Conservation (phyloP, 2,888 invertebrate species). For the Cosmorhoe ocellata region DNA sequence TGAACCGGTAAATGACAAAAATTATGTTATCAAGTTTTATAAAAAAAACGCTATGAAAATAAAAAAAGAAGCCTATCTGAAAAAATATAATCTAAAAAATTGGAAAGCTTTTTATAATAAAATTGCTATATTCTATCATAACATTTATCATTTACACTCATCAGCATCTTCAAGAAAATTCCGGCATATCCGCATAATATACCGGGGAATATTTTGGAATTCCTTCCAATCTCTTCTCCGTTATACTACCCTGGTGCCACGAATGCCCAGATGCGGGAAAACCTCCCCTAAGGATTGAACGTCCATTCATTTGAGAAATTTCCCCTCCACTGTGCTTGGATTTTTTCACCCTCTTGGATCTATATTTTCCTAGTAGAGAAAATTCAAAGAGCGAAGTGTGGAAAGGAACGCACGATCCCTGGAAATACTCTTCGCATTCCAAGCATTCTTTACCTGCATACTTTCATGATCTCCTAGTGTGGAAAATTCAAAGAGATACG, state of each 20-base stretch:
- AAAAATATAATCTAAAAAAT: too few relatives aligned
- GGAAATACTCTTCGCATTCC: conserved; percentile 53
- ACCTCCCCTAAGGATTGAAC: conserved; percentile 67
- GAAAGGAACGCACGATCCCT: conserved; percentile 25
- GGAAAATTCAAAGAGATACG: conserved; percentile 78
- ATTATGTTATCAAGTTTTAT: too few relatives aligned
- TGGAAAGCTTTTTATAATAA: too few relatives aligned
- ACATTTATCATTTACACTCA: too few relatives aligned
- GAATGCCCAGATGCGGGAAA: conserved; percentile 81
- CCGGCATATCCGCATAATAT: too few relatives aligned
- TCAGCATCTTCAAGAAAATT: too few relatives aligned
- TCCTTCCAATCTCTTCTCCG: conserved; percentile 40
- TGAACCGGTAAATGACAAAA: too few relatives aligned
- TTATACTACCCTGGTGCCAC: conserved; percentile 65
- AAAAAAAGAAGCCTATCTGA: too few relatives aligned
- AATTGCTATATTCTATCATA: too few relatives aligned
- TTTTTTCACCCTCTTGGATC: background rate
- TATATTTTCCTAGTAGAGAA: conserved; percentile 14
- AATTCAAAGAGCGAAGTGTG: conserved; percentile 22
- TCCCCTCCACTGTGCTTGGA: conserved; percentile 2
- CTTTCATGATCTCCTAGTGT: conserved; percentile 58
- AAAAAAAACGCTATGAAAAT: too few relatives aligned
- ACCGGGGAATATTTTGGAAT: conserved; percentile 43
- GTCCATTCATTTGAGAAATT: conserved; percentile 31
- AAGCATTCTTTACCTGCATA: conserved; percentile 55